Percentiles rank a stretch among this genome's conserved stretches.
phyloP scores from a whole-genome alignment of 2,797 vertebrate genomes.

The Trachops cirrhosus region DNA sequence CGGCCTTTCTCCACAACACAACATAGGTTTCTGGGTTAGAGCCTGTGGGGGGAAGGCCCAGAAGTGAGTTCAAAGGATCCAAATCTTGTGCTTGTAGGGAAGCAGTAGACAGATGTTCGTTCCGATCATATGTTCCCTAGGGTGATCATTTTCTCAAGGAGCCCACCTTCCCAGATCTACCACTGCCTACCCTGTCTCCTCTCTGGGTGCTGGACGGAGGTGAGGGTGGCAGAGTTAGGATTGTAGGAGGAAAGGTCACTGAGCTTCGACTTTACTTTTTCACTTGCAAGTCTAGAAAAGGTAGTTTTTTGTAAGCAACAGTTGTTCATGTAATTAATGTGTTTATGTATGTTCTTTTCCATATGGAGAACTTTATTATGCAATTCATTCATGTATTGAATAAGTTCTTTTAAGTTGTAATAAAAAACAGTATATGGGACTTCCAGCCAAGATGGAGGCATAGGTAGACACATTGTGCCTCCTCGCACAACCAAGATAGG shows the following conservation, averaged over 20 bases:
- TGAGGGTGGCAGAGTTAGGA: not conserved
- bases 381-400: not conserved
- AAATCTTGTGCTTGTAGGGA: not conserved
- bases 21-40: not conserved
- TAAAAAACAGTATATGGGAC: too few relatives aligned
- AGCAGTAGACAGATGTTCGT: not conserved
- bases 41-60: not conserved
- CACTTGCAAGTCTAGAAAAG: not conserved
- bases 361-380: slow-evolving; percentile 8
- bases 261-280: slow-evolving; percentile 2
- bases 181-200: not conserved
- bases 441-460: too few relatives aligned
- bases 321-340: not conserved
- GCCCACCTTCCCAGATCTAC: not conserved
- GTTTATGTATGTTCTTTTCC: not conserved
- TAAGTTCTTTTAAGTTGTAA: not conserved
- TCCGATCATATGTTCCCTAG: not conserved
- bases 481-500: too few relatives aligned
- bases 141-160: not conserved
- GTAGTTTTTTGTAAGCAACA: not conserved
- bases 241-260: not conserved
- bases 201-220: not conserved
- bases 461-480: too few relatives aligned
- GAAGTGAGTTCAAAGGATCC: not conserved
- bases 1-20: not conserved